Evolutionary conservation across 2,888 invertebrate genomes (phyloP).

Genomic region (Uropetala carovei): DNA sequence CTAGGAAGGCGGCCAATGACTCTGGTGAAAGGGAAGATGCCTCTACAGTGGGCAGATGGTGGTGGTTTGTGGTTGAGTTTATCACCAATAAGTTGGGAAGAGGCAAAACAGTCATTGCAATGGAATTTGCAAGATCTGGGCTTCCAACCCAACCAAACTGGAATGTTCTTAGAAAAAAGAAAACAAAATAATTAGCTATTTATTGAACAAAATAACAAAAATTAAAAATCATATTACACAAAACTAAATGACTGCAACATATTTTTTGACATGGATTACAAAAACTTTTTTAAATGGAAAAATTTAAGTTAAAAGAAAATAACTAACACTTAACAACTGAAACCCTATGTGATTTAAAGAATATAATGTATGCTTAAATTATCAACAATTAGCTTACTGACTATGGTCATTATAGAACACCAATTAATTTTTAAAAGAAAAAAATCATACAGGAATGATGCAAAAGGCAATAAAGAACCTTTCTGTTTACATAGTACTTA

Average conservation of each 20-base stretch:
- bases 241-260: background rate
- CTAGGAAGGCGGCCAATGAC: slow-evolving; percentile 85
- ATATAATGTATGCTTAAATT: too few species aligned
- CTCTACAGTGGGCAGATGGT: slow-evolving; percentile 87
- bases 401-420: background rate
- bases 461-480: too few species aligned
- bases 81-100: slow-evolving; percentile 93
- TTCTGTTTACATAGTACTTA: slow-evolving; percentile 71
- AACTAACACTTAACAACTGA: background rate
- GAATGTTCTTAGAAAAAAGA: slow-evolving; percentile 77
- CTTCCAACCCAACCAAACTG: slow-evolving; percentile 98
- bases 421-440: too few species aligned
- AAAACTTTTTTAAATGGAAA: slow-evolving; percentile 28
- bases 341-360: too few species aligned
- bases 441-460: too few species aligned
- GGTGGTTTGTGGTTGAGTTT: slow-evolving; percentile 94
- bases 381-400: too few species aligned
- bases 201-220: slow-evolving; percentile 25
- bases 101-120: slow-evolving; percentile 91
- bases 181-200: background rate
- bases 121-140: slow-evolving; percentile 93
- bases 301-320: background rate
- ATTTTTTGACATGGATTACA: background rate
- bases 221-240: background rate
- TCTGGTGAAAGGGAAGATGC: slow-evolving; percentile 88